Evolutionary conservation across 2,113 vertebrate species (phyloP).

Genomic region (Thalassoma bifasciatum): DNA sequence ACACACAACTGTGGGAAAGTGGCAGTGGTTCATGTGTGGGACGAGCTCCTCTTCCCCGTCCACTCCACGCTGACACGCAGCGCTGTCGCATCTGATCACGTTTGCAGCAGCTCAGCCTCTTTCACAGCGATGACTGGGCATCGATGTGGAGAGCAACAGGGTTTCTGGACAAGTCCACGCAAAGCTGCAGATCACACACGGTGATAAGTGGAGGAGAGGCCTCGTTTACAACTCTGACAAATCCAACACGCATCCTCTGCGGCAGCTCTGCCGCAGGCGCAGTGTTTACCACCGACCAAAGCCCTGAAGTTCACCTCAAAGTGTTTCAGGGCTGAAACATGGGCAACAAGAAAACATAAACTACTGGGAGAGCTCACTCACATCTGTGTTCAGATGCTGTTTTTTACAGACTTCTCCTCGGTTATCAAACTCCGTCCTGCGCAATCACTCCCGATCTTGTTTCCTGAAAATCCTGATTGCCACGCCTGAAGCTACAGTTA

Average conservation of each 20-base stretch:
- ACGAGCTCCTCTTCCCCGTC: background rate
- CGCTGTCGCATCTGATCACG: constrained; percentile 26
- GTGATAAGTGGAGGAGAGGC: constrained; percentile 58
- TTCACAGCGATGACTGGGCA: constrained; percentile 37
- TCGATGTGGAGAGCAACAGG: constrained; percentile 35
- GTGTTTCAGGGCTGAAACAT: background rate
- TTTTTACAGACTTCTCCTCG: constrained; percentile 21
- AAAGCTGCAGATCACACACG: constrained; percentile 37
- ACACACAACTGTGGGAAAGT: constrained; percentile 1
- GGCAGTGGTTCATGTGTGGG: constrained; percentile 13
- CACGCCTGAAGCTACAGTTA: constrained; percentile 80
- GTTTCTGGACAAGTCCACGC: constrained; percentile 38
- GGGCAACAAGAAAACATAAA: background rate
- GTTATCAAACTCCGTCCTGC: constrained; percentile 61
- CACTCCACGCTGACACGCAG: constrained; percentile 4
- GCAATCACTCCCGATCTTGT: constrained; percentile 67
- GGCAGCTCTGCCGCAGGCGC: constrained; percentile 43
- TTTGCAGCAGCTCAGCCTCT: constrained; percentile 2
- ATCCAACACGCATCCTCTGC: constrained; percentile 48
- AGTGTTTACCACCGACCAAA: background rate
- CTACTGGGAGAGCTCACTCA: background rate
- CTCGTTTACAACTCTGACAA: constrained; percentile 38
- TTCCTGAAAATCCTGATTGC: constrained; percentile 80
- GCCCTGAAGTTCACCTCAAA: background rate
- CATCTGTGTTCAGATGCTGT: constrained; percentile 14